Evolutionary conservation across 1,140 invertebrate species (phyloP).

Genomic region (Ostrea denselamellosa): DNA sequence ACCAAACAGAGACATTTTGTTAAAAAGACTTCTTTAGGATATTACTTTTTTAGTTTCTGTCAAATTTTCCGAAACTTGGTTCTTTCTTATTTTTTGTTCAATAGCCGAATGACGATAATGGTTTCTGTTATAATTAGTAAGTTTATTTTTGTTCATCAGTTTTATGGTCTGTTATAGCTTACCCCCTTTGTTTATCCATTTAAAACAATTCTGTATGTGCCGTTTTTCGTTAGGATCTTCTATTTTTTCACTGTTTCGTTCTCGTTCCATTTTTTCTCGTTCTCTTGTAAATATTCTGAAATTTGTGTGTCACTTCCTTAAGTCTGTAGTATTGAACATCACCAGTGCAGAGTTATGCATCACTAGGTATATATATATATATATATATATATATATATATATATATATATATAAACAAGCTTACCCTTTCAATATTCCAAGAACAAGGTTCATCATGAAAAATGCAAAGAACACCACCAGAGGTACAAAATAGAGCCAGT

Average conservation of each 20-base stretch:
- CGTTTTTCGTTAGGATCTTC: background rate
- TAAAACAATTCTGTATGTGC: background rate
- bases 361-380: too few species aligned
- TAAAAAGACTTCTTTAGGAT: too few species aligned
- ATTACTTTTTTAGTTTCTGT: too few species aligned
- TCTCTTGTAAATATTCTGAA: slow-evolving; percentile 16
- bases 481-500: background rate
- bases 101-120: too few species aligned
- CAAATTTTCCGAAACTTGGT: too few species aligned
- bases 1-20: too few species aligned
- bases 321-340: too few species aligned
- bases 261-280: slow-evolving; percentile 28
- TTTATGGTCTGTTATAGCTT: background rate
- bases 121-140: too few species aligned
- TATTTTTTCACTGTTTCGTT: background rate
- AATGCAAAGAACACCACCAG: slow-evolving; percentile 1
- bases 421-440: slow-evolving; percentile 25
- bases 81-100: too few species aligned
- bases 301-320: too few species aligned
- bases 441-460: slow-evolving; percentile 19
- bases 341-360: too few species aligned
- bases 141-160: background rate
- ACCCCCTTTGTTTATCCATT: slow-evolving; percentile 17
- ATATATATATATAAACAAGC: background rate
- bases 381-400: too few species aligned